These are phyloP conservation scores for Capromys pilorides DNA, from an alignment of 2,797 vertebrate genomes.

Conservation along the genomic window DNA sequence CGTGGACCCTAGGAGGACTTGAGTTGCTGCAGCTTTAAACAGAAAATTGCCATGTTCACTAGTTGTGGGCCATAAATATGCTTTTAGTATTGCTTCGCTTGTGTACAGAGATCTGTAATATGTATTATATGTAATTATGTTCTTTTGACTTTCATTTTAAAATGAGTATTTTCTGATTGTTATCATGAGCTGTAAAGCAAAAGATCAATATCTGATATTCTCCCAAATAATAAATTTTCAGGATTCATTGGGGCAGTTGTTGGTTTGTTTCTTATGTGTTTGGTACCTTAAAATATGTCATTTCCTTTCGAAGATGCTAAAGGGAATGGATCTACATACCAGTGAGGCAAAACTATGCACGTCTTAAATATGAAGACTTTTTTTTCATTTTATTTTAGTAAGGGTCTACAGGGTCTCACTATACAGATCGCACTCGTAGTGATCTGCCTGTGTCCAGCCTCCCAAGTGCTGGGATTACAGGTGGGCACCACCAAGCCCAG, in stretches of 20 bases:
- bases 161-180: slow-evolving; percentile 87
- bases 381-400: too few relatives aligned
- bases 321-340: neutral
- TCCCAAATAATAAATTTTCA: slow-evolving; percentile 86
- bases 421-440: too few relatives aligned
- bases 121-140: slow-evolving; percentile 87
- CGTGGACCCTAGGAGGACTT: slow-evolving; percentile 62
- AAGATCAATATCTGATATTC: slow-evolving; percentile 81
- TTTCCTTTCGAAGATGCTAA: neutral
- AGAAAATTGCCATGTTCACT: slow-evolving; percentile 76
- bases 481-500: too few relatives aligned
- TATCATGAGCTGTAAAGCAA: slow-evolving; percentile 82
- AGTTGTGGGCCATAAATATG: slow-evolving; percentile 79
- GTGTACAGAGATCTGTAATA: slow-evolving; percentile 83
- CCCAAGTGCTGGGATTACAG: too few relatives aligned
- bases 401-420: too few relatives aligned
- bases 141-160: slow-evolving; percentile 82
- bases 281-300: slow-evolving; percentile 48
- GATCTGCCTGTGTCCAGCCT: too few relatives aligned
- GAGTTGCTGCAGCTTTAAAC: slow-evolving; percentile 82
- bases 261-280: slow-evolving; percentile 74
- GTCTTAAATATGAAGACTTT: neutral
- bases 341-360: neutral
- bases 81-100: slow-evolving; percentile 81
- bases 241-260: slow-evolving; percentile 82